Evolutionary conservation across 2,113 vertebrate species (phyloP), one percentile per base, ranked within the genome.

Genomic region (Marmota monax): DNA sequence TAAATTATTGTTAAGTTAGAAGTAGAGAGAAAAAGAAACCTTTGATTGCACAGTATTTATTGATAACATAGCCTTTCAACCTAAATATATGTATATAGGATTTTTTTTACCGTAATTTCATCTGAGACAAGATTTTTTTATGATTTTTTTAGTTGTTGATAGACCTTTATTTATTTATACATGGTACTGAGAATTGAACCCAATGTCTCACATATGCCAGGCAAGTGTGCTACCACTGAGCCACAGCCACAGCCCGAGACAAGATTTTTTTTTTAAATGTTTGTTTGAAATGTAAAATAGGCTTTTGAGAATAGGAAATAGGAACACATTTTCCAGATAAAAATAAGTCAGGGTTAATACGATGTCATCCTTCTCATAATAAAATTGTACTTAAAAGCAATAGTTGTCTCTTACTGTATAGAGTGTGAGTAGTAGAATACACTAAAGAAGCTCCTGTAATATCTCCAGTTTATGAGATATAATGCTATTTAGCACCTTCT

Each of bases 51-150:
- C 0, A 34, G 58, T 39, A 7, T 72, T 90, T 84, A 17, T 85
- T 77, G 69, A 29, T 25, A 86, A 56, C 27, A 70, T 34, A 92
- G 48, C 87, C 63, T 51, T 92, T 85, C 23, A 70, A 25, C 37
- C 67, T 83, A 93, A 78, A 56, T 90, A 92, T 34, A 80, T 79
- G 3, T 37, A 67, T 48, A 29, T 61, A 69, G 34, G 78, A 82
- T 70, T 84, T 92, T 95, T 90, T 72, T 70, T 84, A 48, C 22
- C 74, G 4, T 78, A 63, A 73, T 88, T 92, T 73, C 53, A 77
- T 92, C 61, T 88, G 94, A 82, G 34, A 16, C 56, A 93, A 87
- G 45, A 45, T 10, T 25, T 45, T 61, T 25, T 25, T 61, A 23
- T 61, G 7, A 45, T 45, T 45, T 45, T 61, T 61, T 61, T 61